Evolutionary conservation across 64 coral and sea anemone genomes (phyloP).

Genomic region (Astreopora myriophthalma): DNA sequence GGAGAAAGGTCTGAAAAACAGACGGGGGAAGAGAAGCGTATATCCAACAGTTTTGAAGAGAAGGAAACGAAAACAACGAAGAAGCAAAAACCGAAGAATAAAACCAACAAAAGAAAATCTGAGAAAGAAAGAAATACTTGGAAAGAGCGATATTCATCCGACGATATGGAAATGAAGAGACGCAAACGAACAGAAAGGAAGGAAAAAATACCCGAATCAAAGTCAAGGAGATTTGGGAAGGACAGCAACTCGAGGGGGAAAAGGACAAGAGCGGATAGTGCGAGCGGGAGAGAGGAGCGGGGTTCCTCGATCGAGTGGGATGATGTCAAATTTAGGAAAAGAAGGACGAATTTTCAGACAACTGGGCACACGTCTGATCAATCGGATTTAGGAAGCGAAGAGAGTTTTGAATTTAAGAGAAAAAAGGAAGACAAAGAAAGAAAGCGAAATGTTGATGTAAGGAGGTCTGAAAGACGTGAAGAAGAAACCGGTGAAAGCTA

Average conservation of each 20-base stretch:
- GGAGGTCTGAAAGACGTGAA: not conserved
- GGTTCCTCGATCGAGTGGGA: not conserved
- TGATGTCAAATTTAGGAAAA: not conserved
- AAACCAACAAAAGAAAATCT: not conserved
- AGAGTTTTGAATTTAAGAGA: not conserved
- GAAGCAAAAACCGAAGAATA: not conserved
- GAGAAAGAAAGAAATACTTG: not conserved
- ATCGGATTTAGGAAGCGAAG: not conserved
- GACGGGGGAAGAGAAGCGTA: not conserved
- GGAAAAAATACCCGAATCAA: too few species aligned
- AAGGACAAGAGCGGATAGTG: not conserved
- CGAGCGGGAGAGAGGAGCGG: not conserved
- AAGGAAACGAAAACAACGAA: not conserved
- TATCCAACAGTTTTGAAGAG: not conserved
- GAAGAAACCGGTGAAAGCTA: not conserved
- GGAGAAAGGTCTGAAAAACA: too few species aligned
- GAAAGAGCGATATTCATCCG: too few species aligned
- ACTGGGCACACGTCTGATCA: not conserved
- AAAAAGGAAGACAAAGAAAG: not conserved
- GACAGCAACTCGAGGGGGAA: not conserved
- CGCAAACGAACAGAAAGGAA: not conserved
- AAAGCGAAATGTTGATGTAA: not conserved
- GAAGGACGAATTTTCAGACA: not conserved
- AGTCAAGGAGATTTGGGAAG: not conserved
- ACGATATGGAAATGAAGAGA: not conserved